Conservation (phyloP, 2,797 vertebrate genomes). For the Sebastes ruberrimus region DNA sequence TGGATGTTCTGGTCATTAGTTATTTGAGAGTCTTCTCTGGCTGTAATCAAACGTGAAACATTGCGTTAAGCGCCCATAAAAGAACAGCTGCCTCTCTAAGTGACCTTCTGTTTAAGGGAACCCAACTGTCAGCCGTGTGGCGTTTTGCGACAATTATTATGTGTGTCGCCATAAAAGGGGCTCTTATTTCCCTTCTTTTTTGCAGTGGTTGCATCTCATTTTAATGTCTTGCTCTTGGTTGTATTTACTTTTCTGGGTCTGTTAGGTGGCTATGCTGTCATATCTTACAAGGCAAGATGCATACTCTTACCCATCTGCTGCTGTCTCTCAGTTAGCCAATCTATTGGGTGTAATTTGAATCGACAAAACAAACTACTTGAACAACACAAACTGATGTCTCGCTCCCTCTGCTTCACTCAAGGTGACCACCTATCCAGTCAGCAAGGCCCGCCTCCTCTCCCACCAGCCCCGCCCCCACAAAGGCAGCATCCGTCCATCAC, state of each 20-base stretch:
- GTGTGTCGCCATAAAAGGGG: slow-evolving; percentile 67
- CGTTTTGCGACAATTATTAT: slow-evolving; percentile 76
- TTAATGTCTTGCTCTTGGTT: slow-evolving; percentile 73
- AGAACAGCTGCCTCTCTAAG: slow-evolving; percentile 96
- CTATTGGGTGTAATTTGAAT: slow-evolving; percentile 16
- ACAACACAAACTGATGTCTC: slow-evolving; percentile 28
- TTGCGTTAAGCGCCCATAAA: slow-evolving; percentile 96
- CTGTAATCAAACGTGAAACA: slow-evolving; percentile 98
- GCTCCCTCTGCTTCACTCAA: slow-evolving; percentile 41
- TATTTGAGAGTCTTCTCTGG: slow-evolving; percentile 95
- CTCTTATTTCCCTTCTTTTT: slow-evolving; percentile 54
- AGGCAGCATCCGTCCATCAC: slow-evolving; percentile 97
- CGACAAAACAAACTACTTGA: not conserved
- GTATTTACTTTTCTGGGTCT: slow-evolving; percentile 70
- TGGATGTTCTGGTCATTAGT: slow-evolving; percentile 97
- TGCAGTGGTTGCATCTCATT: slow-evolving; percentile 72
- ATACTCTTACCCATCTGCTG: slow-evolving; percentile 56
- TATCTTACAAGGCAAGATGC: slow-evolving; percentile 44
- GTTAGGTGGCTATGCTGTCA: slow-evolving; percentile 40
- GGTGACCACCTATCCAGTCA: slow-evolving; percentile 92
- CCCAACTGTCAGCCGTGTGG: slow-evolving; percentile 87
- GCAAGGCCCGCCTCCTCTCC: slow-evolving; percentile 92
- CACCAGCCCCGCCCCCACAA: slow-evolving; percentile 91
- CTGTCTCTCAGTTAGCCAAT: not conserved
- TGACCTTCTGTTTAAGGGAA: slow-evolving; percentile 96